Conservation (phyloP, 2,888 invertebrate species). For the Pristionchus exspectatus region DNA sequence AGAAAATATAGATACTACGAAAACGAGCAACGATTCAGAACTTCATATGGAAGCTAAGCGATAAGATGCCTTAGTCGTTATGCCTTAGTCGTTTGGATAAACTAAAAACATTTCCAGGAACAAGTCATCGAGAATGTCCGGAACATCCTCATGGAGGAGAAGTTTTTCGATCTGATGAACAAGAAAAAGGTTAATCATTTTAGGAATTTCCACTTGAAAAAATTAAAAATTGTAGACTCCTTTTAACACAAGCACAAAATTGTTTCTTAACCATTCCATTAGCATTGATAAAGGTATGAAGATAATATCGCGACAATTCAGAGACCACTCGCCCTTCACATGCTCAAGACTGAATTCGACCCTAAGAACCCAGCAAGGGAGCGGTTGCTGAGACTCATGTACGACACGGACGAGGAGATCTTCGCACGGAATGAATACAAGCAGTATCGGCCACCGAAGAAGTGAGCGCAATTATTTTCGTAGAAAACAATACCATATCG, state of each 20-base stretch:
- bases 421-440: not conserved
- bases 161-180: conserved; percentile 64
- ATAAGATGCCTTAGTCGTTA: too few species aligned
- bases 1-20: too few species aligned
- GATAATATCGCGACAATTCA: not conserved
- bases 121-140: conserved; percentile 54
- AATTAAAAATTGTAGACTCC: too few species aligned
- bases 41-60: too few species aligned
- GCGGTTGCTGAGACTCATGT: not conserved
- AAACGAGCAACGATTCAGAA: too few species aligned
- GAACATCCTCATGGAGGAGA: conserved; percentile 67
- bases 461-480: too few species aligned
- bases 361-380: not conserved
- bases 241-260: too few species aligned
- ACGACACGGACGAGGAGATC: not conserved
- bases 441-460: not conserved
- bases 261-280: too few species aligned
- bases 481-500: too few species aligned
- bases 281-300: too few species aligned
- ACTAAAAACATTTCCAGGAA: not conserved
- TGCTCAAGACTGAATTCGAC: conserved; percentile 39
- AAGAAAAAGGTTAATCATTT: conserved; percentile 58
- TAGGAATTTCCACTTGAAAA: too few species aligned
- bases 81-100: too few species aligned
- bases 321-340: conserved; percentile 30